phyloP scores from a whole-genome alignment of 1,140 invertebrate species.

The Magallana ariakensis region DNA sequence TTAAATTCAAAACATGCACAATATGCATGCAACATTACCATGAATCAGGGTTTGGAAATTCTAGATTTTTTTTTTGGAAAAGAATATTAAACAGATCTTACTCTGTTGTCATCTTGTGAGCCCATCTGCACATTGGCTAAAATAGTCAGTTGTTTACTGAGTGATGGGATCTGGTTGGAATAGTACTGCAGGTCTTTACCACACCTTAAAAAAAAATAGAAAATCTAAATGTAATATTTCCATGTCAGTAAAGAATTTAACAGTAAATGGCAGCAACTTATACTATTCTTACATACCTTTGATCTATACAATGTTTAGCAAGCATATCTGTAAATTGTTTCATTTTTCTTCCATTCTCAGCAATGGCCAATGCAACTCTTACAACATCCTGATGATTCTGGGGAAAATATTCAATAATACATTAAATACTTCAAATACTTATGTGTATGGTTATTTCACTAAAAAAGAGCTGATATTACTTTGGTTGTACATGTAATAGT shows the following conservation, averaged over 20 bases:
- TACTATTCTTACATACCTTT: slow-evolving; percentile 54
- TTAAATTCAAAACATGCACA: too few relatives aligned
- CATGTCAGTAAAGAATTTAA: neutral
- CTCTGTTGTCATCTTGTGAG: slow-evolving; percentile 59
- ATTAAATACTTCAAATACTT: neutral
- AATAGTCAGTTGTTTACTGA: slow-evolving; percentile 67
- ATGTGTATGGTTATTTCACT: neutral
- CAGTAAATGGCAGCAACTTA: too few relatives aligned
- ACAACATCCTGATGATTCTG: slow-evolving; percentile 61
- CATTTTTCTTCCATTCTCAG: slow-evolving; percentile 65
- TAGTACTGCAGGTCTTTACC: slow-evolving; percentile 59
- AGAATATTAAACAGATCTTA: slow-evolving; percentile 38
- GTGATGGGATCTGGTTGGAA: slow-evolving; percentile 61
- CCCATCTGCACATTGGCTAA: slow-evolving; percentile 66
- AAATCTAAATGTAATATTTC: neutral
- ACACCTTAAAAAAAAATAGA: slow-evolving; percentile 54
- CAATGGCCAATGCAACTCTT: slow-evolving; percentile 58
- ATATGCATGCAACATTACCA: too few relatives aligned
- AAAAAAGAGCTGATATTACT: neutral
- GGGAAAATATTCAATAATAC: slow-evolving; percentile 12
- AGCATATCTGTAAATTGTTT: slow-evolving; percentile 64
- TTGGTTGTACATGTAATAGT: too few relatives aligned
- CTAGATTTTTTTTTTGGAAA: too few relatives aligned
- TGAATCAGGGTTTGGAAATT: too few relatives aligned
- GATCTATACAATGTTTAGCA: slow-evolving; percentile 61